Percentiles rank a stretch among this genome's conserved stretches.
Evolutionary conservation across 2,888 invertebrate genomes (phyloP).

Genomic region (Acheta domesticus): DNA sequence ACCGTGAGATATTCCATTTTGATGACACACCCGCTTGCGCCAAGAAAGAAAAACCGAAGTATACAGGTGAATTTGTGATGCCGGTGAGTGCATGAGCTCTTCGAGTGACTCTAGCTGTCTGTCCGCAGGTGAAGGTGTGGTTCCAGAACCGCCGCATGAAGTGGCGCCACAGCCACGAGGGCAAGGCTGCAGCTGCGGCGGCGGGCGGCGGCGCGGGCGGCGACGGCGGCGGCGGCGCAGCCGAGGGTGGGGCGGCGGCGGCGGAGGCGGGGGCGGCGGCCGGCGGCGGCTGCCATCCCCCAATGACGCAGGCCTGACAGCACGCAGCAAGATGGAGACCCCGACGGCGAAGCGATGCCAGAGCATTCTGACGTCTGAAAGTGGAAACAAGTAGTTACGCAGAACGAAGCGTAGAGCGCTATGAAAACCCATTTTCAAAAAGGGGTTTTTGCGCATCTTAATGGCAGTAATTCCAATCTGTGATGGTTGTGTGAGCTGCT

Average conservation of each 20-base stretch:
- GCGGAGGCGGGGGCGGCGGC: constrained; percentile 36
- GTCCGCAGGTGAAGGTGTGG: constrained; percentile 80
- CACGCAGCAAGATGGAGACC: not conserved
- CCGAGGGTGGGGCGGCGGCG: constrained; percentile 43
- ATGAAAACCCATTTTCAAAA: too few species aligned
- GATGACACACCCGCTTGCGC: too few species aligned
- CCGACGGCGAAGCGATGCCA: not conserved
- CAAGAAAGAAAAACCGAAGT: too few species aligned
- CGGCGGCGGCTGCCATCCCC: not conserved
- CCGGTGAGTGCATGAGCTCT: too few species aligned
- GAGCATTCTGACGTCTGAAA: not conserved
- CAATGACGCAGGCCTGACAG: not conserved
- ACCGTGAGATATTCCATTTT: too few species aligned
- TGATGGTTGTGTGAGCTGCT: too few species aligned
- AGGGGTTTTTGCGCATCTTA: too few species aligned
- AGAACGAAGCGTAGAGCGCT: too few species aligned
- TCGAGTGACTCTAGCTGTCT: too few species aligned
- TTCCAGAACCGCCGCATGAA: constrained; percentile 90
- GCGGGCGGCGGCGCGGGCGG: constrained; percentile 58
- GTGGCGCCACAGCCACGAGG: constrained; percentile 75
- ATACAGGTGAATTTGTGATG: too few species aligned
- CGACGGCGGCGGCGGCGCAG: constrained; percentile 39
- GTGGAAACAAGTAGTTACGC: too few species aligned
- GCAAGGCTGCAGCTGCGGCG: constrained; percentile 41
- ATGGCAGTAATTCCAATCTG: too few species aligned